These are phyloP conservation scores for Polyergus mexicanus DNA, from an alignment of 1,140 invertebrate genomes.

Conservation along the genomic window DNA sequence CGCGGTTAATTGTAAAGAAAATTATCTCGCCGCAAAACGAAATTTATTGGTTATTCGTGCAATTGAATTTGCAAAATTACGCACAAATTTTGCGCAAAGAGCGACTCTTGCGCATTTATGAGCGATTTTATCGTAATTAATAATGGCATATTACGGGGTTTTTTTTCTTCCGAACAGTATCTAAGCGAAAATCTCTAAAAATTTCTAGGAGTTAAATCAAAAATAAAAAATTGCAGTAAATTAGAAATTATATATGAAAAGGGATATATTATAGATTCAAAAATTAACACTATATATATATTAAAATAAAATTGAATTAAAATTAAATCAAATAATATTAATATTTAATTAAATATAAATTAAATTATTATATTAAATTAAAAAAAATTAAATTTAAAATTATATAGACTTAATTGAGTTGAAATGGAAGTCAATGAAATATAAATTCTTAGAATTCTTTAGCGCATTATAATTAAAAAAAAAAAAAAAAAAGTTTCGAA, in stretches of 20 bases:
- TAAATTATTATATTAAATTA: background rate
- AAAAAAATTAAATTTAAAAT: background rate
- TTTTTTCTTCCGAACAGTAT: background rate
- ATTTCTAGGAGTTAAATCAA: slow-evolving; percentile 3
- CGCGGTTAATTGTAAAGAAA: background rate
- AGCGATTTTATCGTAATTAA: slow-evolving; percentile 32
- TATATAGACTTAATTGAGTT: background rate
- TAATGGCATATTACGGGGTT: background rate
- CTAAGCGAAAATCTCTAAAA: no score
- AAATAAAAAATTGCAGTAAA: background rate
- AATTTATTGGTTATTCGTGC: background rate
- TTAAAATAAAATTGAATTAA: background rate
- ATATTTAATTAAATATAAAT: no score
- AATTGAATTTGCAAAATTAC: slow-evolving; percentile 29
- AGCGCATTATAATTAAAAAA: background rate
- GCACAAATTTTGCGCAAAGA: slow-evolving; percentile 2
- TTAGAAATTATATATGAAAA: background rate
- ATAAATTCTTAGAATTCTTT: background rate
- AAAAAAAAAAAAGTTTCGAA: background rate
- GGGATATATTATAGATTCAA: background rate
- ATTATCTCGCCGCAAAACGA: background rate
- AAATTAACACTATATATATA: background rate
- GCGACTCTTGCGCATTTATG: slow-evolving; percentile 20
- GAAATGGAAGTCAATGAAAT: background rate
- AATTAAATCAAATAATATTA: background rate